Evolutionary conservation across 2,797 vertebrate species (phyloP).

Genomic region (Periparus ater): DNA sequence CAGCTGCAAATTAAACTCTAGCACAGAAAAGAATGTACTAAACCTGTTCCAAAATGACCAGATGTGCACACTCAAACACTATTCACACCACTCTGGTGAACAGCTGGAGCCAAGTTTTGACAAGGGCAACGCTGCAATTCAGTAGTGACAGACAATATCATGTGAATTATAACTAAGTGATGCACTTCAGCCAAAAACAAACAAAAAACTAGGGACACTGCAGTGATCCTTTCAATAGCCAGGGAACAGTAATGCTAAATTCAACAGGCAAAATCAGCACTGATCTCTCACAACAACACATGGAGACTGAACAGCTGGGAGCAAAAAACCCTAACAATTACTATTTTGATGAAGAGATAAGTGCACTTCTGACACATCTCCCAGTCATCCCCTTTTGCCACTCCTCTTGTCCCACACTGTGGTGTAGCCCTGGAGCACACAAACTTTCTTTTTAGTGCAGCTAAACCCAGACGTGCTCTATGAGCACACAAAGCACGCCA

Average conservation of each 20-base stretch:
- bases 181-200: neutral
- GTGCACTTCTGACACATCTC: neutral
- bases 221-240: neutral
- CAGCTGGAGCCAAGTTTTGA: conserved; percentile 11
- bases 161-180: neutral
- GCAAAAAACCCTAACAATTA: neutral
- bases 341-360: neutral
- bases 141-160: neutral
- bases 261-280: neutral
- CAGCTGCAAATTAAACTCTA: conserved; percentile 69
- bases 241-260: neutral
- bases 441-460: neutral
- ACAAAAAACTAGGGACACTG: neutral
- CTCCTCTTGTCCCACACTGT: neutral
- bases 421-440: neutral
- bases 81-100: conserved; percentile 15
- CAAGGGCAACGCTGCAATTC: neutral
- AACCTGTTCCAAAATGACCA: conserved; percentile 69
- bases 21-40: conserved; percentile 69
- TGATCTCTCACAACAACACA: neutral
- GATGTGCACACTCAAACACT: conserved; percentile 63
- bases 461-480: neutral
- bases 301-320: neutral
- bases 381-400: neutral
- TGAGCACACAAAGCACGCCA: neutral